Evolutionary conservation across 2,113 vertebrate species (phyloP).

Genomic region (Aleadryas rufinucha): DNA sequence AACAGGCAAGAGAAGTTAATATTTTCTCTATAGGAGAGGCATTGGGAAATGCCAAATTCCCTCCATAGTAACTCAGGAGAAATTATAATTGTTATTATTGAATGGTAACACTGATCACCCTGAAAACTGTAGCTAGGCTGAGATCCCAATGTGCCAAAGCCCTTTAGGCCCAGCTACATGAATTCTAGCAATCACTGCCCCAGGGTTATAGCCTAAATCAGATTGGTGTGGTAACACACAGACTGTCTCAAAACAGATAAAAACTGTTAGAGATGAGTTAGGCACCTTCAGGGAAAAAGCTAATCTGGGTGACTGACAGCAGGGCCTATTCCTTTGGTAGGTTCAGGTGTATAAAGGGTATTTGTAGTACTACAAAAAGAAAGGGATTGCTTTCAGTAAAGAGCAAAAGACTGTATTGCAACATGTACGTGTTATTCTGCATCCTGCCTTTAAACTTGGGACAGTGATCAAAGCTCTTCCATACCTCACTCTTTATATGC

Average conservation of each 20-base stretch:
- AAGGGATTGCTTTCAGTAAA: neutral
- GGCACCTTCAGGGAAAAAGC: neutral
- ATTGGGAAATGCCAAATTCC: neutral
- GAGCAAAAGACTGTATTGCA: neutral
- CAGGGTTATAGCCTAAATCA: neutral
- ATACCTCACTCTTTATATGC: neutral
- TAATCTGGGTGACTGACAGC: neutral
- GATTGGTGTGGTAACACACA: neutral
- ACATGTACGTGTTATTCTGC: neutral
- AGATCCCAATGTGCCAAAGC: neutral
- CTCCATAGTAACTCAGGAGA: neutral
- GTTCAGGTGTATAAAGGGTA: neutral
- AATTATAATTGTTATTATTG: neutral
- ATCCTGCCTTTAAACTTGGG: neutral
- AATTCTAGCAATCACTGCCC: neutral
- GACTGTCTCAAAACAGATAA: neutral
- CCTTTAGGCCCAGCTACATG: neutral
- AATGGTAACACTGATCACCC: neutral
- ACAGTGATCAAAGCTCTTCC: neutral
- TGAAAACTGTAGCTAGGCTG: neutral
- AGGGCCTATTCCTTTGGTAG: neutral
- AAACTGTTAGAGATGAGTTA: neutral
- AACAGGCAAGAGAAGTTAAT: neutral
- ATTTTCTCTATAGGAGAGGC: neutral
- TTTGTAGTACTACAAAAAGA: neutral